Evolutionary conservation across 2,113 vertebrate species (phyloP), one percentile per base, ranked within the genome.

Genomic region (Cisticola juncidis): DNA sequence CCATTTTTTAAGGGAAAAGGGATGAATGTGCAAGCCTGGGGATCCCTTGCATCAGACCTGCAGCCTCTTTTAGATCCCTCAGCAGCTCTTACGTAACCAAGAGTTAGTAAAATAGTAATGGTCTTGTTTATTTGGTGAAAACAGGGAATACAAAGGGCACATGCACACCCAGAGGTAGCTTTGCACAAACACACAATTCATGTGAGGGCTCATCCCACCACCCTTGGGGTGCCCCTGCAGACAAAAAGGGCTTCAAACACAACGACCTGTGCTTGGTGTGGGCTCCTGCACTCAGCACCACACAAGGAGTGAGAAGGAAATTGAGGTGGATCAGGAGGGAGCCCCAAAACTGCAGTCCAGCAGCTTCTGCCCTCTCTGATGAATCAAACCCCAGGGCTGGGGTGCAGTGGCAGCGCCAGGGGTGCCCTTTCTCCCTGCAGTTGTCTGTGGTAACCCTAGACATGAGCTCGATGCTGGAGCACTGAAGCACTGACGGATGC

Each of bases 401-500:
- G 92, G 28, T 8, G 51, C 48, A 24, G 17, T 0, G 9, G 79
- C 18, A 35, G 56, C 1, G 9, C 53, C n/a, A 73, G 72, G 44
- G 25, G 40, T 92, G 94, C 84, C 86, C 94, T 90, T 92, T 92
- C 82, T 85, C 42, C 64, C 14, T 50, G 33, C 65, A n/a, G 44
- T 71, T 74, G 20, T 86, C 88, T 81, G 79, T 4, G 4, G 95
- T 95, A 93, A 95, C 90, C 53, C 60, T 35, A 94, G 95, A 95
- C 64, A 58, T 15, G 6, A 91, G 93, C 86, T 88, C 11, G 35
- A 70, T 22, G 62, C 88, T 29, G 29, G 71, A 85, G 85, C 24
- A 77, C 93, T 86, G 10, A 91, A 95, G 95, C 91, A 74, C 93
- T 97, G 97, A 97, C 86, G 45, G 93, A 93, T 15, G 31, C 48